Conservation (phyloP, 2,888 invertebrate genomes). For the Lasioglossum leucozonium region DNA sequence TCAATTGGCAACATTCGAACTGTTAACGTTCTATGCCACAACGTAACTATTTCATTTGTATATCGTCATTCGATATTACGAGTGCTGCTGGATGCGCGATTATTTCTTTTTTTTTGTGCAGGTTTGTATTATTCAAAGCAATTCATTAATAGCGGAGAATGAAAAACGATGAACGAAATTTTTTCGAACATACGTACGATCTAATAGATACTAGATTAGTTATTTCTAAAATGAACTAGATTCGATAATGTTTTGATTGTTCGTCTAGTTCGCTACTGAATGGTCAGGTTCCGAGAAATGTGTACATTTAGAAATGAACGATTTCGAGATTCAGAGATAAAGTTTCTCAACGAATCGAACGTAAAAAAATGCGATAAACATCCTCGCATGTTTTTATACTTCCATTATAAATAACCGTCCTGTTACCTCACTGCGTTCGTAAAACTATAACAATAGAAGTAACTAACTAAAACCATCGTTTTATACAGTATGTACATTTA, state of each 20-base stretch:
- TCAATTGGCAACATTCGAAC: not conserved
- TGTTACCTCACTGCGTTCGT: not conserved
- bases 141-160: not conserved
- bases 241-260: not conserved
- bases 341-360: not conserved
- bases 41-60: not conserved
- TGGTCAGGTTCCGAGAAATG: not conserved
- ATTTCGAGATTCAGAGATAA: not conserved
- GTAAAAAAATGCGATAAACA: not conserved
- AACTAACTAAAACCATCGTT: constrained; percentile 1
- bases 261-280: not conserved
- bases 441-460: not conserved
- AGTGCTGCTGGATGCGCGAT: not conserved
- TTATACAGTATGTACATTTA: constrained; percentile 7
- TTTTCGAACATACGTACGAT: not conserved
- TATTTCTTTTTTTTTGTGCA: not conserved
- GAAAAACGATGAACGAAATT: not conserved
- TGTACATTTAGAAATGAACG: not conserved
- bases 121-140: constrained; percentile 7
- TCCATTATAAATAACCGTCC: not conserved
- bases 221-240: not conserved
- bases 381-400: not conserved
- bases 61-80: not conserved
- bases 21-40: not conserved
- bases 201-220: not conserved